Evolutionary conservation across 2,113 vertebrate genomes (phyloP), one percentile per base, ranked within the genome.

Genomic region (Sporophila hypoxantha): DNA sequence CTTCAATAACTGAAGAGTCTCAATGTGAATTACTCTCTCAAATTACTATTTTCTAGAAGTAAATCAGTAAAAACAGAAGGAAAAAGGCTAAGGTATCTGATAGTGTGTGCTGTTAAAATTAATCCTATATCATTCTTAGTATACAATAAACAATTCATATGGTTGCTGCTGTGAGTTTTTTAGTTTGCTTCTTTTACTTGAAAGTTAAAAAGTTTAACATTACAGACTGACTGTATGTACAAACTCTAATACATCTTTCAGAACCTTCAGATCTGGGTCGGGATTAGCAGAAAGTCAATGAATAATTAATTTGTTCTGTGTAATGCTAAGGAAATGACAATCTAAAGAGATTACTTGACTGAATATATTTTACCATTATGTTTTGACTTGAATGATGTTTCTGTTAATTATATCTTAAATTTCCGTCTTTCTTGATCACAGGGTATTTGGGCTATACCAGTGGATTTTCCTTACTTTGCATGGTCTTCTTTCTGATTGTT

Each of bases 401-500:
- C 36, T 76, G 21, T 68, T 71, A 73, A 55, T 55, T 62, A 14
- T 57, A 47, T n/a, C 65, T 80, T 62, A 76, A 6, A 59, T 29
- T 37, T 46, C 49, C 25, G 13, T 62, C 25, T 73, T 21, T 74
- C 14, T 69, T 34, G 12, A 76, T 93, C 64, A 8, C 80, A 99
- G 99, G 99, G 73, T 99, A 99, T 94, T 97, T 99, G 82, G 99
- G 99, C 65, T 99, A 99, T 89, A 99, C 99, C n/a, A 99, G 99
- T 39, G 98, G 99, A 19, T 97, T 99, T 92, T 99, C 99, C 11
- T 97, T 99, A 36, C 93, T 99, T 76, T 99, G 99, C 88, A 99
- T 99, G 99, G 97, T 99, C 69, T 99, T 99, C 96, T 99, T 99
- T 73, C 94, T 99, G 75, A 99, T 99, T 84, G 98, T 99, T 97